A percentile compares a stretch with the other conserved stretches of the same genome.
Evolutionary conservation across 2,797 vertebrate species (phyloP).

Genomic region (Atherinosoma microstoma): DNA sequence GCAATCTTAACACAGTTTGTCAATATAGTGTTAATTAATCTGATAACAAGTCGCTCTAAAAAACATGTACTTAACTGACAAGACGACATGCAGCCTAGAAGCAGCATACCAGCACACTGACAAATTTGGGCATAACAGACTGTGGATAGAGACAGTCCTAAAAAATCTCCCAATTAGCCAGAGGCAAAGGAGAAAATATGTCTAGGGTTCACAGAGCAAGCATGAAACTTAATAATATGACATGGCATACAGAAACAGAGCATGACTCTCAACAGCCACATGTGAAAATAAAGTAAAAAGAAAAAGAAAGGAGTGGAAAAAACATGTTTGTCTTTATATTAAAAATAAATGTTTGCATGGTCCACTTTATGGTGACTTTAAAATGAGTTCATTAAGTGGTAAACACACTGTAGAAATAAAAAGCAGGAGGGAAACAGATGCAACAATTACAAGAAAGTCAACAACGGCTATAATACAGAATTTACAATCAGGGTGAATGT

Average conservation of each 20-base stretch:
- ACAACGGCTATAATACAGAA: slow-evolving; percentile 21
- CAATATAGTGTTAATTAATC: slow-evolving; percentile 79
- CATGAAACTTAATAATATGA: slow-evolving; percentile 70
- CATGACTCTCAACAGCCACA: slow-evolving; percentile 62
- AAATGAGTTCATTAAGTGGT: slow-evolving; percentile 35
- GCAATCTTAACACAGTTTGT: slow-evolving; percentile 60
- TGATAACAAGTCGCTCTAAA: slow-evolving; percentile 67
- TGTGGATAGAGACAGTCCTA: slow-evolving; percentile 55
- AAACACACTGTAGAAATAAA: slow-evolving; percentile 31
- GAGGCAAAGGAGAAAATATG: slow-evolving; percentile 60
- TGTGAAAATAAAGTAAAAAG: slow-evolving; percentile 49
- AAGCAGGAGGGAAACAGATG: slow-evolving; percentile 32
- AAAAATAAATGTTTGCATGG: slow-evolving; percentile 10
- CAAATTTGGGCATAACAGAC: slow-evolving; percentile 62
- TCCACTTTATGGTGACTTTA: slow-evolving; percentile 28
- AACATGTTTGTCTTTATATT: slow-evolving; percentile 5
- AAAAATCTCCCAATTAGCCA: slow-evolving; percentile 73
- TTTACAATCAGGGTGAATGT: slow-evolving; percentile 54
- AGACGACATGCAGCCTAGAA: slow-evolving; percentile 46
- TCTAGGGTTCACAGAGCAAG: slow-evolving; percentile 65
- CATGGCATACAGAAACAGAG: slow-evolving; percentile 65
- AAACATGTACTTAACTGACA: slow-evolving; percentile 60
- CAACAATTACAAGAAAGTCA: slow-evolving; percentile 28
- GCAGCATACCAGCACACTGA: slow-evolving; percentile 60
- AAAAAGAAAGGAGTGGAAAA: slow-evolving; percentile 26